Base-by-base conservation (phyloP, 1,140 invertebrate species). In the Drosophila bipectinata region DNA sequence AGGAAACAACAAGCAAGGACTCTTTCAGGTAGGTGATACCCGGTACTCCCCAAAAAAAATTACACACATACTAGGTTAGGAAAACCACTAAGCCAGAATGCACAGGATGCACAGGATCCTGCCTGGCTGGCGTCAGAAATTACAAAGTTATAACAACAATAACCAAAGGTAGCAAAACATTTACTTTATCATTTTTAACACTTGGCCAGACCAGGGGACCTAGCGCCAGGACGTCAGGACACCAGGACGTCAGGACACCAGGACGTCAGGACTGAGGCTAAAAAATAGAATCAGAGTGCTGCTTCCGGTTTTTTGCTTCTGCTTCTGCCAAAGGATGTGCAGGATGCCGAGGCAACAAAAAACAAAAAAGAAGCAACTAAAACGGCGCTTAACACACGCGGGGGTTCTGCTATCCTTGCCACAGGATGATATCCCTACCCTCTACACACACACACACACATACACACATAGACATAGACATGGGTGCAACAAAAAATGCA, bases 61-160 rank as follows among this genome's bases (percentile, higher is more conserved):
- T 18, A 15, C 39, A 37, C 34, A 37, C 9, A 34, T 8, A 28
- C 26, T 28, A 28, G 32, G 34, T 37, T 37, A 37, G 34, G 10
- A 37, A n/a, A 44, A 37, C 49, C 15, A 28, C 37, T 30, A 45
- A 24, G 9, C 15, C n/a, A 15, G 14, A 34, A 14, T 18, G n/a
- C 4, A 6, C 39, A 2, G 34, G 34, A 37, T 37, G 34, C 34
- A 37, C 8, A 14, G 39, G 39, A 41, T 41, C 8, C 39, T 14
- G 39, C 9, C 30, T 45, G 44, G 34, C 32, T 51, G 61, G 81
- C 62, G 82, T 77, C 63, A 88, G 41, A 77, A 82, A 83, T 79
- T 79, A 83, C 63, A 79, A 87, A 87, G 83, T 88, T 88, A 87
- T 87, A 77, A 87, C 74, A 87, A 88, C 83, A 88, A 83, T 82